Base-by-base conservation (phyloP, 2,888 invertebrate genomes). In the Augochlorella aurata region DNA sequence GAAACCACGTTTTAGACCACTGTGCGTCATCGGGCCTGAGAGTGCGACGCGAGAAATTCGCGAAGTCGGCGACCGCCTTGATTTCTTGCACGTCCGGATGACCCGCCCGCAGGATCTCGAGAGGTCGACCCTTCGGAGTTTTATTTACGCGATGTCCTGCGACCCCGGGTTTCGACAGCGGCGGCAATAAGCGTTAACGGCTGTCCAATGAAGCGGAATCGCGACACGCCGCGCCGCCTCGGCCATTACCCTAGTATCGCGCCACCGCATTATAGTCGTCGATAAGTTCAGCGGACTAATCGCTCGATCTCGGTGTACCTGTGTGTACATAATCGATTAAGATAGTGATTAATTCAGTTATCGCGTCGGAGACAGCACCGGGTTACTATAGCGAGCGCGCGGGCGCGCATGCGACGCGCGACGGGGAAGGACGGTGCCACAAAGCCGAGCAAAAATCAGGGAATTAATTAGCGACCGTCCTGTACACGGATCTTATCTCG, bases 91-190 rank as follows among this genome's bases (percentile, higher is more conserved):
- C 18, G 44, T 4, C 9, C 7, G 18, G 21, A 38, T 38, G 3
- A 7, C 47, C n/a, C 54, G 16, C 52, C 69, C 61, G 73, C 66
- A 77, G 76, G 49, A 79, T 79, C 79, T 58, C 74, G 70, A 81
- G 76, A 7, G 38, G 38, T 38, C 38, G 38, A 52, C 71, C 52
- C 79, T 71, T 66, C 14, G 8, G n/a, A 9, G 67, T 63, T 83
- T 83, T 81, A 81, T 85, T 87, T 80, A 82, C 67, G 68, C 73
- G 72, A 38, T 61, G 77, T 69, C 81, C 85, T 85, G 76, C 77
- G 85, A 87, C 84, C 85, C 70, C 38, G 68, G 24, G 73, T 87
- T 87, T 87, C 87, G 85, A 87, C 84, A 84, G 82, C 82, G 73
- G 38, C 24, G 54, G 71, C 67, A 86, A 87, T 82, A 87, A 82